A percentile compares a stretch with the other conserved stretches of the same genome.
Evolutionary conservation across 2,113 vertebrate species (phyloP).

Genomic region (Mirounga angustirostris): DNA sequence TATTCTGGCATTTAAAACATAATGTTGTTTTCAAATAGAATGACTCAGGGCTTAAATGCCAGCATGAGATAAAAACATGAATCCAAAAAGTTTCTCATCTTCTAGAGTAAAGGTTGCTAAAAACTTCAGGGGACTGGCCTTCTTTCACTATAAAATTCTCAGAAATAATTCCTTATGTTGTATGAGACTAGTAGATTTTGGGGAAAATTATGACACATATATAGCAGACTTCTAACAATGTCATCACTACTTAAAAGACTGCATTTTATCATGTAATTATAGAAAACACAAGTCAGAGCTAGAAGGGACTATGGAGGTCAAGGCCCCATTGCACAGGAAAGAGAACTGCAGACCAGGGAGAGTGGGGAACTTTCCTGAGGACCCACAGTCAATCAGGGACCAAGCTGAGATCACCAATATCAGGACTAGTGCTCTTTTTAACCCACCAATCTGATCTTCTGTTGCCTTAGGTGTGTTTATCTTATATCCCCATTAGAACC

Average conservation of each 20-base stretch:
- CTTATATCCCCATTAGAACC: not conserved
- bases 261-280: not conserved
- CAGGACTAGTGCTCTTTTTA: not conserved
- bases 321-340: not conserved
- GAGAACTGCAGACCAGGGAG: not conserved
- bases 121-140: not conserved
- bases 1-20: slow-evolving; percentile 63
- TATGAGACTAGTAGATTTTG: not conserved
- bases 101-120: slow-evolving; percentile 15
- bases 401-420: not conserved
- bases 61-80: slow-evolving; percentile 64
- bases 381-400: no score
- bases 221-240: not conserved
- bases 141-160: not conserved
- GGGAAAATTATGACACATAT: not conserved
- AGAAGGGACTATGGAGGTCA: not conserved
- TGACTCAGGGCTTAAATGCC: slow-evolving; percentile 43
- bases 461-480: not conserved
- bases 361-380: not conserved
- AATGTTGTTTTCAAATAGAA: slow-evolving; percentile 60
- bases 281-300: not conserved
- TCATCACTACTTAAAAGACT: not conserved
- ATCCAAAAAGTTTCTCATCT: not conserved
- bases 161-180: not conserved
- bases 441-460: not conserved